Evolutionary conservation across 2,113 vertebrate genomes (phyloP).

Genomic region (Phyllostomus discolor): DNA sequence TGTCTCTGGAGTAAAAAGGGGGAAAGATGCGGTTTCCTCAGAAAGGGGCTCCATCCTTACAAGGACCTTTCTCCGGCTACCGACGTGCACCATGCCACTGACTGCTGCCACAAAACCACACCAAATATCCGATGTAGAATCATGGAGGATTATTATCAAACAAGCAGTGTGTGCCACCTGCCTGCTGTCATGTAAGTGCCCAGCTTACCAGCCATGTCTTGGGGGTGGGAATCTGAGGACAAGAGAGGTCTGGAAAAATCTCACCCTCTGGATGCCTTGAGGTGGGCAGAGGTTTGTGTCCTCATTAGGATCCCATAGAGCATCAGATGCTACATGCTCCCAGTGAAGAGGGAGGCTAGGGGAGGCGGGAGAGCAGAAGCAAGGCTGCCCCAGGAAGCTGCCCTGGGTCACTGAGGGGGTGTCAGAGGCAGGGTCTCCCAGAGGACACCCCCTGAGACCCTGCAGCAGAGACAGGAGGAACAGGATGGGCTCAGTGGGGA

Average conservation of each 20-base stretch:
- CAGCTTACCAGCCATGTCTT: not conserved
- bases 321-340: not conserved
- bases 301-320: not conserved
- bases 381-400: not conserved
- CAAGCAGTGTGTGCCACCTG: not conserved
- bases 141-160: not conserved
- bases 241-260: not conserved
- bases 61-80: not conserved
- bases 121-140: not conserved
- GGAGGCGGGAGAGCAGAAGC: not conserved
- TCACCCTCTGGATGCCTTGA: no score
- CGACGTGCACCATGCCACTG: rapidly evolving
- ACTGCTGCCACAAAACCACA: not conserved
- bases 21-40: not conserved
- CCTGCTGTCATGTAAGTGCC: slow-evolving; percentile 60
- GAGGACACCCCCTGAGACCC: not conserved
- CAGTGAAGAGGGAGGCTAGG: not conserved
- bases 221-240: not conserved
- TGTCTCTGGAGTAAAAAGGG: not conserved
- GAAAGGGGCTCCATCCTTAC: not conserved
- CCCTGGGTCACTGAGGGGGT: not conserved
- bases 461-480: not conserved
- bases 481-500: not conserved
- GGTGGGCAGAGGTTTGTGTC: not conserved
- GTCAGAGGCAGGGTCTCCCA: not conserved